A percentile compares a stretch with the other conserved stretches of the same genome.
These are phyloP conservation scores for Nezara viridula DNA, from an alignment of 2,888 invertebrate genomes.

Conservation along the genomic window DNA sequence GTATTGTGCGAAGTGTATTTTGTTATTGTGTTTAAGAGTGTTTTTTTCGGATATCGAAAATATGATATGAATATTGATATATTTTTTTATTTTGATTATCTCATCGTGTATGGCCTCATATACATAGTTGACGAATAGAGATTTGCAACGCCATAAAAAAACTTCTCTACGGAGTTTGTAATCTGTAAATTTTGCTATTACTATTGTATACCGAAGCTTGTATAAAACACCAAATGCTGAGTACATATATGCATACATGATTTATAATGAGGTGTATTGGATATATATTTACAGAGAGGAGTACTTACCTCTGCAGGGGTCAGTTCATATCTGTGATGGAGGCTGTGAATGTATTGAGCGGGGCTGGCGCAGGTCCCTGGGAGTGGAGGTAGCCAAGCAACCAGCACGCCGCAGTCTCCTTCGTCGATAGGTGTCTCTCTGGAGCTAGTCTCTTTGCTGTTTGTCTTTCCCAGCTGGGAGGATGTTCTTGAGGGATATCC, in stretches of 20 bases:
- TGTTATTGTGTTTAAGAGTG: too few species aligned
- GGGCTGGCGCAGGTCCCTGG: conserved; percentile 43
- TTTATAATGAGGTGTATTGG: neutral
- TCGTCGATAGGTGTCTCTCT: conserved; percentile 34
- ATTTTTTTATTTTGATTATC: neutral
- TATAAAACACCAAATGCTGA: neutral
- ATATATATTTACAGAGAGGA: neutral
- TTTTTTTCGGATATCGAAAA: neutral
- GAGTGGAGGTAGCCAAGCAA: neutral
- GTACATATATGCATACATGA: neutral
- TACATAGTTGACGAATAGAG: neutral
- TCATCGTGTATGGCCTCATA: neutral
- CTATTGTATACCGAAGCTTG: neutral
- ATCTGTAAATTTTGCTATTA: neutral
- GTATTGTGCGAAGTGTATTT: too few species aligned
- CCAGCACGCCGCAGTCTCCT: conserved; percentile 44
- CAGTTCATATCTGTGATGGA: conserved; percentile 53
- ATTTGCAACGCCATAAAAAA: neutral
- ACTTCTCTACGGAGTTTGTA: neutral
- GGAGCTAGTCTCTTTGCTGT: neutral
- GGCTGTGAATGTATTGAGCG: conserved; percentile 50
- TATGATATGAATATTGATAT: neutral
- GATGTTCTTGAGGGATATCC: neutral
- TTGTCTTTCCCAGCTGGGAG: too few species aligned
- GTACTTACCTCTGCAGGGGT: conserved; percentile 41